Base-by-base conservation (phyloP, 2,888 invertebrate species). In the Tenthredo amoena region DNA sequence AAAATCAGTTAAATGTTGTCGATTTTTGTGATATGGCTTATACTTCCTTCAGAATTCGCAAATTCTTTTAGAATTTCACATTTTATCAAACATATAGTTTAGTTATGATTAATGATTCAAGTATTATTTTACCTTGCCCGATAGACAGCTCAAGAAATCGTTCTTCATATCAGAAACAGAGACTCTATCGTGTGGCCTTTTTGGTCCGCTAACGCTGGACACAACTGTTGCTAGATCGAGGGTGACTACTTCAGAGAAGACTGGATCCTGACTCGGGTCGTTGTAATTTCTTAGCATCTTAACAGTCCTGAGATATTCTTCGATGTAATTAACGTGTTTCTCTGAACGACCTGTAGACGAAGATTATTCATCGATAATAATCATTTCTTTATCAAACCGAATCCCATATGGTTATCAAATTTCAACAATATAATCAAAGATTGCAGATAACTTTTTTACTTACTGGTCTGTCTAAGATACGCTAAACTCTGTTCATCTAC, bases 181-280 rank as follows among this genome's bases (percentile, higher is more conserved):
- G 4, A 99, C 99, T 34, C 98, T 95, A 94, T 99, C 99, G 89
- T 99, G 99, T 0, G 99, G 99, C 83, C 99, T 94, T 93, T 99
- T 99, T 0, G 99, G 99, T 0, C 99, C 99, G 86, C 99, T 99
- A 18, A 99, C 97, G 31, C 98, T 99, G 1, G 99, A 98, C 81
- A 98, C 98, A 0, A 99, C 98, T 0, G 97, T 97, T 0, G 95
- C 93, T 72, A 99, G 94, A 92, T 99, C 99, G 88, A 99, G 93
- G 71, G 97, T 97, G 0, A 98, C 96, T 18, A 97, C 95, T 96
- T 97, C 95, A n/a, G 97, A 96, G 93, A 97, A 99, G 31, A 96
- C 93, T 0, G 99, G 99, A 92, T 99, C 98, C 90, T 98, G 96
- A 0, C 93, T 93, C 0, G 95, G 92, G 89, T 98, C 95, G 9